Percentiles rank a stretch among this genome's conserved stretches.
Conservation (phyloP, 35 echinoderm and acorn worm genomes). For the Apostichopus japonicus region DNA sequence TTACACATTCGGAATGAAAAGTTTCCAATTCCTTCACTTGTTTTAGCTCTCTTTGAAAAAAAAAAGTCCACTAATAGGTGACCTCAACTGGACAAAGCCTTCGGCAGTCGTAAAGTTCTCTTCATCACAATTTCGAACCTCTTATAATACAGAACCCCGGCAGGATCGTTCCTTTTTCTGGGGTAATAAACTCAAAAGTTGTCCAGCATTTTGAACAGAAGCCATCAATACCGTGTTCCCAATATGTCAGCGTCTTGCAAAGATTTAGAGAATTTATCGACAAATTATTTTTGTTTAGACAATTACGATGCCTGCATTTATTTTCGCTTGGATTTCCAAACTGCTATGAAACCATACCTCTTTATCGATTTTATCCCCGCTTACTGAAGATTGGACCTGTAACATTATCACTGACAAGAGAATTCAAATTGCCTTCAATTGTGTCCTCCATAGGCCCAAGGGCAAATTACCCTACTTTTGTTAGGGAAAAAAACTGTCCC, state of each 20-base stretch:
- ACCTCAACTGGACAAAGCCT: background rate
- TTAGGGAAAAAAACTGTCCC: background rate
- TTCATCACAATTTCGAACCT: background rate
- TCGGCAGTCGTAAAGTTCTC: background rate
- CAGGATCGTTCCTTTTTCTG: background rate
- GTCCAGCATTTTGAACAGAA: background rate
- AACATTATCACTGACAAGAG: constrained; percentile 53
- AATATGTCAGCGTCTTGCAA: constrained; percentile 23
- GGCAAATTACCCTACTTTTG: constrained; percentile 52
- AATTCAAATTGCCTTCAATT: constrained; percentile 50
- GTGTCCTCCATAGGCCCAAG: constrained; percentile 31
- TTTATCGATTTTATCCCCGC: constrained; percentile 8
- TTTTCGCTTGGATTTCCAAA: constrained; percentile 42
- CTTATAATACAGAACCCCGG: background rate
- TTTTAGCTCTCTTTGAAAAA: too few species aligned
- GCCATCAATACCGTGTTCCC: constrained; percentile 29
- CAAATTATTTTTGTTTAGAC: constrained; percentile 45
- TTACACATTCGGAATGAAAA: too few species aligned
- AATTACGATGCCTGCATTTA: constrained; percentile 25
- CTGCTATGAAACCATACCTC: constrained; percentile 38
- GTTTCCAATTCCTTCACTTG: too few species aligned
- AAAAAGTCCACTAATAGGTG: background rate
- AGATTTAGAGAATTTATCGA: constrained; percentile 44
- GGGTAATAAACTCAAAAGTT: constrained; percentile 17
- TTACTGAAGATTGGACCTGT: constrained; percentile 45